Evolutionary conservation across 2,888 invertebrate genomes (phyloP), one percentile per base, ranked within the genome.

Genomic region (Epicampocera succincta): DNA sequence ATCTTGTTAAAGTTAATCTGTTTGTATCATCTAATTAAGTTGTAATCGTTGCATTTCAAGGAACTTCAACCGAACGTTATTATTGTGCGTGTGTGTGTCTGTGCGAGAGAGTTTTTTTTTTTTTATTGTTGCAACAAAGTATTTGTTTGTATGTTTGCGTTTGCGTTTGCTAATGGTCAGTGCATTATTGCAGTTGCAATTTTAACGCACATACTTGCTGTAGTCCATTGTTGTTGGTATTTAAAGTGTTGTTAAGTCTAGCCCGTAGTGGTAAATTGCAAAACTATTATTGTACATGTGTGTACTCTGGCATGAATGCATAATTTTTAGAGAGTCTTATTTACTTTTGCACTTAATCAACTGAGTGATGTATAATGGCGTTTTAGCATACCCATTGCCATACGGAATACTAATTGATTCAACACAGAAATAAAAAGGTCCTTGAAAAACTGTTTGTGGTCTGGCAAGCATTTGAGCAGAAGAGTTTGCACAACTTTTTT

Each of bases 1-100:
- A 69, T 73, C 48, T 65, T 69, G 50, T 81, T 68, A 56, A 78
- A 54, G 63, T 78, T 74, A 82, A 71, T 78, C 82, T 77, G 52
- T 74, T 42, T 17, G 60, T 65, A 71, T 76, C 52, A 48, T 80
- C 74, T 79, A 75, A 71, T 79, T 80, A 79, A 65, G 54, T 74
- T 54, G 69, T 78, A 77, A 74, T 54, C 58, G 48, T 74, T 71
- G 52, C 29, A 40, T 29, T 29, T 61, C 61, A 56, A 75, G 68
- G 21, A 73, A 69, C 52, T 58, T 61, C 54, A 40, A n/a, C 42
- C 40, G 42, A 33, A 60, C 29, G 33, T 52, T 60, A 60, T 63
- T 19, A 8, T 52, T 73, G 65, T 56, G 5, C 60, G 56, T n/a
- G 29, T 12, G n/a, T n/a, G n/a, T n/a, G n/a, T n/a, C n/a, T n/a